phyloP scores from a whole-genome alignment of 1,140 invertebrate genomes.

The Tribolium madens region DNA sequence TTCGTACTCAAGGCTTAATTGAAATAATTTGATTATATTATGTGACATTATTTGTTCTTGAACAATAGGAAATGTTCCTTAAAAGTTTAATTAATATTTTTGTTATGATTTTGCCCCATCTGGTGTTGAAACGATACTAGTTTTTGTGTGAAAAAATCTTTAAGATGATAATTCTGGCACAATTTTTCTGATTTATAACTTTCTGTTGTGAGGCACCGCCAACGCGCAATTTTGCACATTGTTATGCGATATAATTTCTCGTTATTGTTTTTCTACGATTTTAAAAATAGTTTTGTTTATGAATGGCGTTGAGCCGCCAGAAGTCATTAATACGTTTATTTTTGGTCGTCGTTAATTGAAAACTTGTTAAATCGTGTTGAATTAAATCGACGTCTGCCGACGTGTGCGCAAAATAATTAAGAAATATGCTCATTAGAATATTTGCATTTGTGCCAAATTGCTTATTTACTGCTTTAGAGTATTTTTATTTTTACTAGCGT shows the following conservation, averaged over 20 bases:
- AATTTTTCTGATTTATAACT: too few relatives aligned
- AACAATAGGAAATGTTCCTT: too few relatives aligned
- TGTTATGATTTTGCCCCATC: too few relatives aligned
- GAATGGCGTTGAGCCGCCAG: slow-evolving; percentile 18
- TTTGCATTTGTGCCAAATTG: slow-evolving; percentile 51
- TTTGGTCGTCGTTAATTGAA: slow-evolving; percentile 25
- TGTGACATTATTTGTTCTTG: not conserved
- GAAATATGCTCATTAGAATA: slow-evolving; percentile 52
- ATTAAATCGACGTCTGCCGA: slow-evolving; percentile 37
- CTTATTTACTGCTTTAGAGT: slow-evolving; percentile 47
- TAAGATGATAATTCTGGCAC: too few relatives aligned
- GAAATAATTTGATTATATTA: not conserved
- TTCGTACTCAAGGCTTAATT: not conserved
- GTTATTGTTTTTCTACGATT: not conserved
- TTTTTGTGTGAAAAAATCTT: too few relatives aligned
- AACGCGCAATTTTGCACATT: too few relatives aligned
- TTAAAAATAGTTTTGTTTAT: slow-evolving; percentile 43
- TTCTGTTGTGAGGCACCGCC: too few relatives aligned
- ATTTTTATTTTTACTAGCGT: slow-evolving; percentile 46
- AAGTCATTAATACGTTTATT: slow-evolving; percentile 38
- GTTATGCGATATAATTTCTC: not conserved
- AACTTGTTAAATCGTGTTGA: slow-evolving; percentile 38
- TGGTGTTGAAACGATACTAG: too few relatives aligned
- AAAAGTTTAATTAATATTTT: too few relatives aligned
- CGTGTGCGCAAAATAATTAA: slow-evolving; percentile 53